Base-by-base conservation (phyloP, 2,797 vertebrate species). In the Diglossa cyanea region DNA sequence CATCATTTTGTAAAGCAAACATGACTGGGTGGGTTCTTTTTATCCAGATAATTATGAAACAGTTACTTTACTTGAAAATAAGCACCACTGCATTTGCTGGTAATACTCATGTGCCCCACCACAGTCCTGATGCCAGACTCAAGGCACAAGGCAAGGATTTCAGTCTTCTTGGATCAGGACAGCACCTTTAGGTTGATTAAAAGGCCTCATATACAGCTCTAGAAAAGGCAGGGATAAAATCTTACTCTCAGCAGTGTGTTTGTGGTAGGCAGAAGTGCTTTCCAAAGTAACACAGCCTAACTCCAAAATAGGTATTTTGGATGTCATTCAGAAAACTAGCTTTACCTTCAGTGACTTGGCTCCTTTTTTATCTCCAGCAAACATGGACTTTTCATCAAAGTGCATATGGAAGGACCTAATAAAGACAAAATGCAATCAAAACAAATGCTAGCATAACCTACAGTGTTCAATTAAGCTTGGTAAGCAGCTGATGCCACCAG, bases 371-470 rank as follows among this genome's bases (percentile, higher is more conserved):
- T 99, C 97, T 78, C 99, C 99, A 16, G 99, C 98, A 94, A 99
- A 99, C 99, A 99, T 99, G 93, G 99, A 99, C 94, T 98, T 99
- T 97, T 99, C 99, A 58, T 99, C 99, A 88, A 99, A 99, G 97
- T 99, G 99, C 99, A 99, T 99, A 11, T 98, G 99, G 89, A 99
- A 99, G 7, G 98, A 96, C 97, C 99, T 99, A 97, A 70, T 47
- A 58, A 91, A 93, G 35, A 83, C 28, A 71, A 97, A 72, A 96
- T 3, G 40, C 13, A 72, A 57, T 60, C 48, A 11, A 63, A 66
- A 7, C 15, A 66, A 85, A 76, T 1, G 4, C 30, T 85, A 58
- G 28, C 21, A 45, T 62, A 39, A 86, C 45, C 33, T 35, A 78
- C 42, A 91, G 10, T 13, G 17, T 17, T 86, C 30, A 31, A 44